Conservation (phyloP, 2,888 invertebrate genomes). For the Ochropleura plecta region DNA sequence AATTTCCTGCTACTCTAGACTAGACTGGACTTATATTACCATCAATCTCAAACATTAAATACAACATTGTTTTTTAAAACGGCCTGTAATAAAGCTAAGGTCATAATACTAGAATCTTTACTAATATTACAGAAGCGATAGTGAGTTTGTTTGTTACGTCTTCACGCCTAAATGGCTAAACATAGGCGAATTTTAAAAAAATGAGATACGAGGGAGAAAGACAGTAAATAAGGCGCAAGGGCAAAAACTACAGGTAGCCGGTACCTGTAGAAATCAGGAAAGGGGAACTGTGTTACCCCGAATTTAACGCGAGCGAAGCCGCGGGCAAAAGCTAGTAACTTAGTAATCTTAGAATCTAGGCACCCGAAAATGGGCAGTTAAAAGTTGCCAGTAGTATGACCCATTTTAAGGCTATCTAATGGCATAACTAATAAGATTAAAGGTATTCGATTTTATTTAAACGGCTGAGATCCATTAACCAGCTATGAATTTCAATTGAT, state of each 20-base stretch:
- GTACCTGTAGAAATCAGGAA: no score
- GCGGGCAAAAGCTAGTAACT: no score
- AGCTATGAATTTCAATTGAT: conserved; percentile 25
- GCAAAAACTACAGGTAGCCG: no score
- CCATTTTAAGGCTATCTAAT: conserved; percentile 9
- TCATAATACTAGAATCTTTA: neutral
- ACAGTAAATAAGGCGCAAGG: no score
- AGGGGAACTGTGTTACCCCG: no score
- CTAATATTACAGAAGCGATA: no score
- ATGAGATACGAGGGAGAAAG: no score
- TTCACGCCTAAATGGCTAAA: no score
- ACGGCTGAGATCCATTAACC: conserved; percentile 21
- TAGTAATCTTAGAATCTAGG: neutral
- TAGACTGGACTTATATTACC: neutral
- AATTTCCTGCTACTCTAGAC: neutral
- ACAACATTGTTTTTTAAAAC: neutral
- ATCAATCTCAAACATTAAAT: neutral
- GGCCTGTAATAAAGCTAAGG: neutral
- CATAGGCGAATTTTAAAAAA: no score
- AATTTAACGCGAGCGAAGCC: no score
- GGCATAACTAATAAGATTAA: conserved; percentile 24
- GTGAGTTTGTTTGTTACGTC: no score
- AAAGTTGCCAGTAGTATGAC: conserved; percentile 7
- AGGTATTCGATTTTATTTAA: conserved; percentile 32
- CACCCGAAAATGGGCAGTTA: neutral